Percentiles rank a stretch among this genome's conserved stretches.
Evolutionary conservation across 2,113 vertebrate species (phyloP).

Genomic region (Istiophorus platypterus): DNA sequence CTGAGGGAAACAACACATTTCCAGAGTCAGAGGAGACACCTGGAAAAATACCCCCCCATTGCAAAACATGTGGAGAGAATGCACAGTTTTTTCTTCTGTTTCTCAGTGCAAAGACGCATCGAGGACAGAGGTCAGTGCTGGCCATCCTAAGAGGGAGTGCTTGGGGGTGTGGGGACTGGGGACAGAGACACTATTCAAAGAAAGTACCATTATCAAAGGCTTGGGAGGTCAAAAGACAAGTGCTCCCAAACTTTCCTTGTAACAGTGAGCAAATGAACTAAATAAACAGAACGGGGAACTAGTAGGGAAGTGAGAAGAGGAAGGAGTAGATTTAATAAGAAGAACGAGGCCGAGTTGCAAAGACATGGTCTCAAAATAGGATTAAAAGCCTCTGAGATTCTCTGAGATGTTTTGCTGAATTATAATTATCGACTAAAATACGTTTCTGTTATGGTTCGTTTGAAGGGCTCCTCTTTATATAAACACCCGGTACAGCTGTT

Average conservation of each 20-base stretch:
- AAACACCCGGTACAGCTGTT: not conserved
- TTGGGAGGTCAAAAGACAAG: conserved; percentile 60
- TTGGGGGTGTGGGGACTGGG: conserved; percentile 8
- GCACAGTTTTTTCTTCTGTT: conserved; percentile 61
- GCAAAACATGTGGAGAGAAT: conserved; percentile 44
- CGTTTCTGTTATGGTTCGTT: not conserved
- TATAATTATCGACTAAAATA: not conserved
- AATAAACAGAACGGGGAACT: conserved; percentile 50
- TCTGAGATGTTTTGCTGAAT: not conserved
- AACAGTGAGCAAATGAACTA: conserved; percentile 41
- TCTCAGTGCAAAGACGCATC: conserved; percentile 33
- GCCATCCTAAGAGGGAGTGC: conserved; percentile 36
- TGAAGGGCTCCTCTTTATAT: not conserved
- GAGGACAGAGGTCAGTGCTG: conserved; percentile 53
- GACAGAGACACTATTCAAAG: conserved; percentile 62
- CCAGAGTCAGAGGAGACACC: conserved; percentile 76
- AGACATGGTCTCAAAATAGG: not conserved
- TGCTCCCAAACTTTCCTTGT: conserved; percentile 58
- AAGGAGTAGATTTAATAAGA: not conserved
- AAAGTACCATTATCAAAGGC: conserved; percentile 57
- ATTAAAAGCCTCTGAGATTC: not conserved
- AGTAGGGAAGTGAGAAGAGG: conserved; percentile 30
- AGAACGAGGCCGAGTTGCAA: not conserved
- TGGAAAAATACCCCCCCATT: conserved; percentile 77
- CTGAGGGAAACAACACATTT: conserved; percentile 61